These are phyloP conservation scores for Tetragonisca angustula DNA, from an alignment of 2,888 invertebrate genomes.

Conservation along the genomic window DNA sequence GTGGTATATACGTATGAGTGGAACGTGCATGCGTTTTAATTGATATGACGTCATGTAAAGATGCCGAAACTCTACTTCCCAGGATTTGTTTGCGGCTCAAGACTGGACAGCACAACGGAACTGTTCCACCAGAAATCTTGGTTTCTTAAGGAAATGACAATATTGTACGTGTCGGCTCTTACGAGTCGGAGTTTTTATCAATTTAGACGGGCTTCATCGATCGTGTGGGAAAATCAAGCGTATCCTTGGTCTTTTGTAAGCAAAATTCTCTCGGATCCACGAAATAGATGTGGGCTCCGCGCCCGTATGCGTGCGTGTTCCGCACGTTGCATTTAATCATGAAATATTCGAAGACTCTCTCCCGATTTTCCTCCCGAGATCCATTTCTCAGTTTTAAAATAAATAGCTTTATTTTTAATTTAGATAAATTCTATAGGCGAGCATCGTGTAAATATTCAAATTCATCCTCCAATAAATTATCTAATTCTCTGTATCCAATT, in stretches of 20 bases:
- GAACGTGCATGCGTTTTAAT: conserved; percentile 66
- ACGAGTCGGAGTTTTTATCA: conserved; percentile 1
- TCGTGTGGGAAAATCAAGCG: conserved; percentile 32
- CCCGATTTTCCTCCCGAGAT: conserved; percentile 1
- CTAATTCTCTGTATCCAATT: no score
- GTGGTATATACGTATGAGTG: conserved; percentile 11
- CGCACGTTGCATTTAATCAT: conserved; percentile 22
- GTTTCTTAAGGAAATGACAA: neutral
- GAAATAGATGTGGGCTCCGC: conserved; percentile 50
- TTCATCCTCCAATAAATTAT: conserved; percentile 22
- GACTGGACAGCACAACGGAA: conserved; percentile 4
- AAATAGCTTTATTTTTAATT: no score
- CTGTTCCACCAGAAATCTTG: neutral
- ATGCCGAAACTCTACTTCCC: conserved; percentile 63
- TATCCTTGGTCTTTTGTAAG: conserved; percentile 23
- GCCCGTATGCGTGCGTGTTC: conserved; percentile 54
- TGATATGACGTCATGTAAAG: conserved; percentile 70
- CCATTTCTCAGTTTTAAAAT: neutral
- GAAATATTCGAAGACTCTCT: conserved; percentile 9
- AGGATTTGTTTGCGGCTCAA: conserved; percentile 67
- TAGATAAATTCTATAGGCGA: neutral
- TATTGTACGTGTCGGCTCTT: neutral
- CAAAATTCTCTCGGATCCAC: conserved; percentile 18
- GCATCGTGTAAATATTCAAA: neutral
- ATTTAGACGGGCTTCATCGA: neutral